Conservation (phyloP, 2,797 vertebrate genomes). For the Rhadinocentrus ornatus region DNA sequence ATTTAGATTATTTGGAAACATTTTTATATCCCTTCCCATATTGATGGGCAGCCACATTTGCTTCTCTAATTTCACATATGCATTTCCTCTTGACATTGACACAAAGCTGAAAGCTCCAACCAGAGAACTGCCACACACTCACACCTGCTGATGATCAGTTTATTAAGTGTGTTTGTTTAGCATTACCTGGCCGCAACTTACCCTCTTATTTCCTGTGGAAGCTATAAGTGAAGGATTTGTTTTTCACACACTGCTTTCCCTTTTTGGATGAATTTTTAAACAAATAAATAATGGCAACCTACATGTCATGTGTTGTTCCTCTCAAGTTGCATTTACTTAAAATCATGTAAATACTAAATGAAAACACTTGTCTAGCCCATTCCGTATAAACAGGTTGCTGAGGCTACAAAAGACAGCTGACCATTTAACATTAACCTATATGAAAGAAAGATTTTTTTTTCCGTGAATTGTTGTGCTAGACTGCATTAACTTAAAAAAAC, state of each 20-base stretch:
- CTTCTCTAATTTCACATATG: neutral
- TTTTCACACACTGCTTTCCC: neutral
- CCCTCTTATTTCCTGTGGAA: neutral
- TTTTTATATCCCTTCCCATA: neutral
- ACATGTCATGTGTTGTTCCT: neutral
- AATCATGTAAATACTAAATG: neutral
- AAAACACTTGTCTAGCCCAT: neutral
- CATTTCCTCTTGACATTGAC: neutral
- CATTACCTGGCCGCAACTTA: neutral
- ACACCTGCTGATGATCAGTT: neutral
- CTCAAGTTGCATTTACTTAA: neutral
- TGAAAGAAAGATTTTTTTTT: neutral
- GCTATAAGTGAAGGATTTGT: neutral
- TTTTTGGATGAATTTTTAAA: neutral
- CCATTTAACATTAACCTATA: neutral
- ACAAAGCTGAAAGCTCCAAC: neutral
- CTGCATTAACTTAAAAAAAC: constrained; percentile 7
- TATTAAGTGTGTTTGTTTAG: neutral
- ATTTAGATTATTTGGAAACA: neutral
- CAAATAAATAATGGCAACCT: neutral
- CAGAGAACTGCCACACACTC: neutral
- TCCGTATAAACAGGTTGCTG: neutral
- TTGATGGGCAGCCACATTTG: neutral
- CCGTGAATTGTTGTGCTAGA: neutral
- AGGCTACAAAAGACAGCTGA: neutral